A percentile compares a stretch with the other conserved stretches of the same genome.
These are phyloP conservation scores for Flabesymbios commensalis DNA, from an alignment of 2,888 invertebrate genomes.

Conservation along the genomic window DNA sequence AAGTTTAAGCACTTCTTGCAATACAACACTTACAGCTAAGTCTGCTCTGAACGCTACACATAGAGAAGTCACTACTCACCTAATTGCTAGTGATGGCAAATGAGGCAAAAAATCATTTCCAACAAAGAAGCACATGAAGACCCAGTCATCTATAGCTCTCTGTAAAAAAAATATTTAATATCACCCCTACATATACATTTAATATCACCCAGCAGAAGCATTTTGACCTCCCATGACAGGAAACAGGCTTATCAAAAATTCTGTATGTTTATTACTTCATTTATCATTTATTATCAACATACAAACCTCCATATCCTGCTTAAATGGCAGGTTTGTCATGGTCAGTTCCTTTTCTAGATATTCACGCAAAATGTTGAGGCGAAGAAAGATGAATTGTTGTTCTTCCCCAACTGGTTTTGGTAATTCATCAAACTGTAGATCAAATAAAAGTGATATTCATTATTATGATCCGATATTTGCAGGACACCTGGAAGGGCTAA, in stretches of 20 bases:
- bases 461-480: too few species aligned
- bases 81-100: slow-evolving; percentile 94
- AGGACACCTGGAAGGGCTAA: too few species aligned
- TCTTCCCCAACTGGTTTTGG: slow-evolving; percentile 66
- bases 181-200: too few species aligned
- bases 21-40: too few species aligned
- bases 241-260: too few species aligned
- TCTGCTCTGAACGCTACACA: neutral
- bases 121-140: slow-evolving; percentile 97
- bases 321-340: slow-evolving; percentile 88
- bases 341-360: slow-evolving; percentile 86
- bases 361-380: slow-evolving; percentile 89
- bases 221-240: too few species aligned
- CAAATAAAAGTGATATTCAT: too few species aligned
- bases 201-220: too few species aligned
- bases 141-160: slow-evolving; percentile 96
- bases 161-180: slow-evolving; percentile 39
- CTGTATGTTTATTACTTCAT: too few species aligned
- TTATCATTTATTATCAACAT: too few species aligned
- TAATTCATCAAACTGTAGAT: slow-evolving; percentile 62
- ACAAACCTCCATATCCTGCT: slow-evolving; percentile 83
- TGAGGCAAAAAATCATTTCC: slow-evolving; percentile 99
- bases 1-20: too few species aligned
- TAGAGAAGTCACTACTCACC: slow-evolving; percentile 47
- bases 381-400: slow-evolving; percentile 83